A percentile compares a stretch with the other conserved stretches of the same genome.
phyloP scores from a whole-genome alignment of 2,888 invertebrate genomes.

The Silvanus unidentatus region DNA sequence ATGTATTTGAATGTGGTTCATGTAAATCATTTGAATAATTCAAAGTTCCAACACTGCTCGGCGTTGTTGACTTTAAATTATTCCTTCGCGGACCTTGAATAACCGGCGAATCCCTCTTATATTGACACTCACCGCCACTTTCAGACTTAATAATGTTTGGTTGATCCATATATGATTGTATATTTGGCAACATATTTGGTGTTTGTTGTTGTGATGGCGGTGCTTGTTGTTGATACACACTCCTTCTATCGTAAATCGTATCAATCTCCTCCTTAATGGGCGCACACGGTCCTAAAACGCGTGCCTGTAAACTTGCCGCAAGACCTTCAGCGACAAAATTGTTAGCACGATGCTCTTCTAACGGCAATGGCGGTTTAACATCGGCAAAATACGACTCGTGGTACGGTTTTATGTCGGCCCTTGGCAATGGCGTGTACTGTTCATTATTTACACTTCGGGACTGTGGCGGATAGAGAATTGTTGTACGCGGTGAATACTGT shows the following conservation, averaged over 20 bases:
- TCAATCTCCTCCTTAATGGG: slow-evolving; percentile 45
- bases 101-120: slow-evolving; percentile 51
- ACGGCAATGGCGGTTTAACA: slow-evolving; percentile 48
- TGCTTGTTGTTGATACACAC: slow-evolving; percentile 31
- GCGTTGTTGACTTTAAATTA: slow-evolving; percentile 38
- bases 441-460: slow-evolving; percentile 27
- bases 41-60: slow-evolving; percentile 8
- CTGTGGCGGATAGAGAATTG: slow-evolving; percentile 24
- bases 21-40: slow-evolving; percentile 5
- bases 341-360: slow-evolving; percentile 22
- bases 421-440: slow-evolving; percentile 56
- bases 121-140: slow-evolving; percentile 30
- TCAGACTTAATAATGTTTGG: slow-evolving; percentile 32
- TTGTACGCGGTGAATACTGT: slow-evolving; percentile 41
- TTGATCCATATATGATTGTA: slow-evolving; percentile 30
- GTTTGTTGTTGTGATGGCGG: not conserved
- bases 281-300: slow-evolving; percentile 54
- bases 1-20: slow-evolving; percentile 64
- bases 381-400: slow-evolving; percentile 66
- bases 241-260: slow-evolving; percentile 24
- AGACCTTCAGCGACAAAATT: slow-evolving; percentile 58
- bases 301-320: slow-evolving; percentile 76
- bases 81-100: slow-evolving; percentile 49
- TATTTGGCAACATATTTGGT: slow-evolving; percentile 19
- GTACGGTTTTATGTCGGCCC: slow-evolving; percentile 67